Evolutionary conservation across 2,888 invertebrate genomes (phyloP).

Genomic region (Drosophila parthenogenetica): DNA sequence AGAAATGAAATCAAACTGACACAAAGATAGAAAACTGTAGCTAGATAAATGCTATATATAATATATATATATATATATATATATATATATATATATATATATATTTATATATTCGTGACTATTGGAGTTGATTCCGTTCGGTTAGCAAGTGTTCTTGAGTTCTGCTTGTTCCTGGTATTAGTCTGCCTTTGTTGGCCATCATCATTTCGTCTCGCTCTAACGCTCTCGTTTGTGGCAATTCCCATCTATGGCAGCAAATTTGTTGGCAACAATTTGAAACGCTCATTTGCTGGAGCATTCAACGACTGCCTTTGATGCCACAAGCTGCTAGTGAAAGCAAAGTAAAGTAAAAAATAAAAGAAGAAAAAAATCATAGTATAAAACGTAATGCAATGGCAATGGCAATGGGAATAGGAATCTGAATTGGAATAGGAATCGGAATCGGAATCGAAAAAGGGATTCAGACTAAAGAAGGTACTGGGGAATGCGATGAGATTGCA

Average conservation of each 20-base stretch:
- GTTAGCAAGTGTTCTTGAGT: slow-evolving; percentile 12
- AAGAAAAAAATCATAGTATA: slow-evolving; percentile 49
- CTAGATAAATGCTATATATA: not conserved
- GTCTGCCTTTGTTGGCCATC: slow-evolving; percentile 38
- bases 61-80: not conserved
- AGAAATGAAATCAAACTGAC: slow-evolving; percentile 39
- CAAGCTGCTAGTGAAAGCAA: slow-evolving; percentile 33
- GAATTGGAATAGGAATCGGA: slow-evolving; percentile 32
- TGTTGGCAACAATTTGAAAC: slow-evolving; percentile 75
- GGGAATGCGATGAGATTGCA: slow-evolving; percentile 8
- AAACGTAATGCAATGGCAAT: slow-evolving; percentile 68
- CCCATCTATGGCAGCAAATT: slow-evolving; percentile 73
- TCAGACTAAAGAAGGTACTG: slow-evolving; percentile 3
- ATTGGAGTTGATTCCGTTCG: slow-evolving; percentile 7
- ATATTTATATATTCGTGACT: no score
- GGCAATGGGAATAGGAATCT: slow-evolving; percentile 37
- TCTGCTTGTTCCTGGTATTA: slow-evolving; percentile 16
- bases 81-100: not conserved
- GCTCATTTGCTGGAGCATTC: slow-evolving; percentile 70
- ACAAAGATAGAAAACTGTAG: slow-evolving; percentile 15
- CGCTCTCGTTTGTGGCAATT: slow-evolving; percentile 49
- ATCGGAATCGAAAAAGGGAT: slow-evolving; percentile 31
- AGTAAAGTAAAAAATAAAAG: slow-evolving; percentile 17
- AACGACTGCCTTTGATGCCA: slow-evolving; percentile 55
- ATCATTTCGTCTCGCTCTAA: slow-evolving; percentile 31